Evolutionary conservation across 2,797 vertebrate genomes (phyloP).

Genomic region (Ibycter americanus): DNA sequence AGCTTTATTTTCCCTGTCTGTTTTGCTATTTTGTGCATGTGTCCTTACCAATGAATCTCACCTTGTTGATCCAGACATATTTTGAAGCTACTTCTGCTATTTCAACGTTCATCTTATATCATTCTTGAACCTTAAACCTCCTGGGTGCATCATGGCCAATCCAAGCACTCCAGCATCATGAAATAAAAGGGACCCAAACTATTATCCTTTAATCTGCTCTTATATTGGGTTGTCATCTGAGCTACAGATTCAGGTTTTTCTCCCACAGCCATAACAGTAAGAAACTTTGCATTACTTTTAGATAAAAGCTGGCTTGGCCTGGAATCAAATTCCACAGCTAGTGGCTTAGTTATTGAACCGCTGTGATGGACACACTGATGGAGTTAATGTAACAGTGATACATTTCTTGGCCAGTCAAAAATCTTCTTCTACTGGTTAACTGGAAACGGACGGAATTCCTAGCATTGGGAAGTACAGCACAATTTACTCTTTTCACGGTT

Average conservation of each 20-base stretch:
- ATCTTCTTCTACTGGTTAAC: background rate
- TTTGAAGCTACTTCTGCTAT: background rate
- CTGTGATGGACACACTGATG: background rate
- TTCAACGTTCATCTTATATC: background rate
- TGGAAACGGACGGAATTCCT: conserved; percentile 31
- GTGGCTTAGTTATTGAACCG: background rate
- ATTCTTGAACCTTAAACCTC: background rate
- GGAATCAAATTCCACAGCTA: conserved; percentile 17
- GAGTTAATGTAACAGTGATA: background rate
- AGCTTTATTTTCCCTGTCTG: background rate
- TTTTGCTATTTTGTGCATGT: background rate
- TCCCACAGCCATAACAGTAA: background rate
- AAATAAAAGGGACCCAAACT: background rate
- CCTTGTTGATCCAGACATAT: background rate
- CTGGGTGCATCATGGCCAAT: background rate
- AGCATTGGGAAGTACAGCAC: background rate
- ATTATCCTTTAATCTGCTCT: conserved; percentile 6
- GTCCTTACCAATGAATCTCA: background rate
- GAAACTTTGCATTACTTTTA: conserved; percentile 29
- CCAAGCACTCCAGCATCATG: background rate
- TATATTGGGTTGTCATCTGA: background rate
- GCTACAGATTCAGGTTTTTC: background rate
- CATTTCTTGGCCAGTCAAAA: background rate
- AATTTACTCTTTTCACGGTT: conserved; percentile 12
- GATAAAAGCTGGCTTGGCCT: conserved; percentile 1